phyloP scores from a whole-genome alignment of 2,888 invertebrate species.

The Bembecia ichneumoniformis region DNA sequence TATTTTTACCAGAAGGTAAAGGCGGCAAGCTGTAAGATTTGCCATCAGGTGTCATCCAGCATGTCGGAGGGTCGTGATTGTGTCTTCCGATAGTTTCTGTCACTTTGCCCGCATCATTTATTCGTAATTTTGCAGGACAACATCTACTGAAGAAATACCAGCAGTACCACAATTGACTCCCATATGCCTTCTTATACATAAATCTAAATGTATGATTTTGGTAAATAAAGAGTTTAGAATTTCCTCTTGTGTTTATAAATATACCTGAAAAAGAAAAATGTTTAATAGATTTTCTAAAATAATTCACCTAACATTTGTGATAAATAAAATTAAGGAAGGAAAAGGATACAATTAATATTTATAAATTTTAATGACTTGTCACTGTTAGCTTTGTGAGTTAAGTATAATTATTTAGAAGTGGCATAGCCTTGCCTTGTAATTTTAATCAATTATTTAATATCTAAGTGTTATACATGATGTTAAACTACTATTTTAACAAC shows the following conservation, averaged over 20 bases:
- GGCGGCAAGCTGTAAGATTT: conserved; percentile 60
- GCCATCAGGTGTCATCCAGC: conserved; percentile 67
- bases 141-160: conserved; percentile 68
- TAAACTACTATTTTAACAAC: neutral
- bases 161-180: conserved; percentile 67
- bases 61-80: conserved; percentile 63
- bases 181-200: conserved; percentile 67
- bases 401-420: too few species aligned
- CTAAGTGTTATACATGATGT: neutral
- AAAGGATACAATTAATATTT: conserved; percentile 24
- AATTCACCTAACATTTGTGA: conserved; percentile 1
- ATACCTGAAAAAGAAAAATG: conserved; percentile 46
- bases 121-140: conserved; percentile 60
- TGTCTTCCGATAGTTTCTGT: conserved; percentile 62
- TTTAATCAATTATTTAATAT: too few species aligned
- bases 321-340: conserved; percentile 18
- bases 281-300: neutral
- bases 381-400: too few species aligned
- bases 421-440: too few species aligned
- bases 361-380: neutral
- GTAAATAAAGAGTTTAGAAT: conserved; percentile 64
- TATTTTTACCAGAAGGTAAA: conserved; percentile 22
- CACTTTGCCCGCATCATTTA: conserved; percentile 58
- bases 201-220: conserved; percentile 67
- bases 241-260: conserved; percentile 65